phyloP scores from a whole-genome alignment of 64 coral and sea anemone species.

The Trachythela sp. region DNA sequence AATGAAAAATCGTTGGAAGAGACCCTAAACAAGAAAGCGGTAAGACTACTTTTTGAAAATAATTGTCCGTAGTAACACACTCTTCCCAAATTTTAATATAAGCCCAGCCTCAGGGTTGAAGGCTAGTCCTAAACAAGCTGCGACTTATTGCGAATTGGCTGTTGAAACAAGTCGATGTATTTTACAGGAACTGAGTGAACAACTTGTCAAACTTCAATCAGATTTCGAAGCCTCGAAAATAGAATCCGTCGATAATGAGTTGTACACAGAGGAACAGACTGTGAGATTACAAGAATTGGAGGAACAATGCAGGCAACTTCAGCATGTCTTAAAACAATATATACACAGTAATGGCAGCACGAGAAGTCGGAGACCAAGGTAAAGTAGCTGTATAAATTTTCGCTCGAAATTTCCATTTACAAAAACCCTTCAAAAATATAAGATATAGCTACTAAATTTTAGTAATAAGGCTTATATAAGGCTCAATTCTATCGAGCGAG shows the following conservation, averaged over 20 bases:
- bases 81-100: no score
- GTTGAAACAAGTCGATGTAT: no score
- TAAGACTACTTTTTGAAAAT: background rate
- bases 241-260: background rate
- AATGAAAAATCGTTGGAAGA: background rate
- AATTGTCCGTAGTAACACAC: background rate
- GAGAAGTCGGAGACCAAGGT: background rate
- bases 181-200: background rate
- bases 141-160: no score
- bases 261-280: background rate
- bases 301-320: constrained; percentile 1
- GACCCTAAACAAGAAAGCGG: background rate
- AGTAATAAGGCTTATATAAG: background rate
- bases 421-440: no score
- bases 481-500: no score
- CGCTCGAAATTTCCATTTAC: no score
- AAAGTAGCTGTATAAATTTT: background rate
- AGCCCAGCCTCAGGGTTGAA: no score
- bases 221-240: background rate
- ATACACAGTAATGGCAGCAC: background rate
- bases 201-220: background rate
- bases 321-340: background rate
- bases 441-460: background rate
- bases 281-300: background rate
- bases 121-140: no score